Conservation (phyloP, 2,113 vertebrate species). For the Centropus bengalensis region DNA sequence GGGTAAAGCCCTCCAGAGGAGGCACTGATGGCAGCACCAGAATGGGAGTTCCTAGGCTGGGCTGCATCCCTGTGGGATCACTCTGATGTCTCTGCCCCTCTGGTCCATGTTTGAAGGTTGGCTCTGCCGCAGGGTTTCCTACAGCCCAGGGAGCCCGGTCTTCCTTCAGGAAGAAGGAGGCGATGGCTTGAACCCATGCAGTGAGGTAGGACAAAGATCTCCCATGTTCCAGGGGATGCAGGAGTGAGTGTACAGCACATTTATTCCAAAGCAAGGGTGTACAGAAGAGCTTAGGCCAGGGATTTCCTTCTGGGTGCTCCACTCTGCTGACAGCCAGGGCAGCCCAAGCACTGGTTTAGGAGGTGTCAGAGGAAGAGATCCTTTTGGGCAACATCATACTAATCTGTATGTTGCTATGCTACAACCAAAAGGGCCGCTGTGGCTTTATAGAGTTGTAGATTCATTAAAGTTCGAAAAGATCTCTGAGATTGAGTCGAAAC, state of each 20-base stretch:
- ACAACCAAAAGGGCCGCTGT: background rate
- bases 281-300: background rate
- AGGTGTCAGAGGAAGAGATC: background rate
- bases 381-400: background rate
- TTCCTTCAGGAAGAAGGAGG: background rate
- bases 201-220: background rate
- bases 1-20: background rate
- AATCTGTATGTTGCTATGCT: background rate
- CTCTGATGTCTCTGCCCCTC: background rate
- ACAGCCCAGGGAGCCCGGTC: background rate
- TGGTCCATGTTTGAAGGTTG: background rate
- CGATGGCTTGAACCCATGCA: background rate
- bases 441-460: background rate
- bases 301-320: background rate
- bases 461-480: no score
- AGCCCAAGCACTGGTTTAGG: background rate
- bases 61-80: background rate
- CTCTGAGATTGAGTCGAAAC: no score
- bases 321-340: background rate
- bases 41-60: background rate
- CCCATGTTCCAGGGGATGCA: background rate
- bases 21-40: background rate
- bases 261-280: background rate
- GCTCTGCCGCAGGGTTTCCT: background rate
- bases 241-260: background rate